Conservation (phyloP, 2,113 vertebrate genomes). For the Zeus faber region DNA sequence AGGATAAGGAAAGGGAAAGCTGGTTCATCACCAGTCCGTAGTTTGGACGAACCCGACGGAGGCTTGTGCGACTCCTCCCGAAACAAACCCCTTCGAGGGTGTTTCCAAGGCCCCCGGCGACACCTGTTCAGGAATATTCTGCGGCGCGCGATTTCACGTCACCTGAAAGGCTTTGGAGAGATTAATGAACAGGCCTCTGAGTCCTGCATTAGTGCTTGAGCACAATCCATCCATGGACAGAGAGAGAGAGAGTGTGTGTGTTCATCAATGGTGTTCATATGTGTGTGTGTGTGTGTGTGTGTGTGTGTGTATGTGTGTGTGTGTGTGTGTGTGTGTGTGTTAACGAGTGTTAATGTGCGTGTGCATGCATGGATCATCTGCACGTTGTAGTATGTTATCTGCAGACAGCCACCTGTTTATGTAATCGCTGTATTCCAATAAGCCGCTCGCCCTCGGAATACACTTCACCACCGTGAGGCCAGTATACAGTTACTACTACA, state of each 20-base stretch:
- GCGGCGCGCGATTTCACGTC: constrained; percentile 39
- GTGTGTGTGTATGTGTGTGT: not conserved
- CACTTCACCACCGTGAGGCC: too few relatives aligned
- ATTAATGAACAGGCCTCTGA: constrained; percentile 61
- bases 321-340: not conserved
- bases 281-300: not conserved
- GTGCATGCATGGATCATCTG: not conserved
- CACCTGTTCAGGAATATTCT: constrained; percentile 57
- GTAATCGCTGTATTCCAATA: too few relatives aligned
- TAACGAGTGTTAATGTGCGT: constrained; percentile 15
- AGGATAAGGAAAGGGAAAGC: too few relatives aligned
- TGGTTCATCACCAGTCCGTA: too few relatives aligned
- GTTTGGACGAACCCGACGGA: too few relatives aligned
- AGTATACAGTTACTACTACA: too few relatives aligned
- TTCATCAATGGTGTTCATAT: constrained; percentile 1
- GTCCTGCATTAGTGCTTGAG: constrained; percentile 35
- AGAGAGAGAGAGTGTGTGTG: not conserved
- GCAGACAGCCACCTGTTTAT: too few relatives aligned
- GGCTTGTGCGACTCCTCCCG: too few relatives aligned
- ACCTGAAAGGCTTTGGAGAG: constrained; percentile 57
- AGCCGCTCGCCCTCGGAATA: too few relatives aligned
- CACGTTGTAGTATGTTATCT: too few relatives aligned
- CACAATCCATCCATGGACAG: not conserved
- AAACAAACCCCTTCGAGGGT: too few relatives aligned
- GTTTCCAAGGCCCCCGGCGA: too few relatives aligned